Percentiles rank a stretch among this genome's conserved stretches.
These are phyloP conservation scores for Tachysurus fulvidraco DNA, from an alignment of 2,113 vertebrate species.

Conservation along the genomic window DNA sequence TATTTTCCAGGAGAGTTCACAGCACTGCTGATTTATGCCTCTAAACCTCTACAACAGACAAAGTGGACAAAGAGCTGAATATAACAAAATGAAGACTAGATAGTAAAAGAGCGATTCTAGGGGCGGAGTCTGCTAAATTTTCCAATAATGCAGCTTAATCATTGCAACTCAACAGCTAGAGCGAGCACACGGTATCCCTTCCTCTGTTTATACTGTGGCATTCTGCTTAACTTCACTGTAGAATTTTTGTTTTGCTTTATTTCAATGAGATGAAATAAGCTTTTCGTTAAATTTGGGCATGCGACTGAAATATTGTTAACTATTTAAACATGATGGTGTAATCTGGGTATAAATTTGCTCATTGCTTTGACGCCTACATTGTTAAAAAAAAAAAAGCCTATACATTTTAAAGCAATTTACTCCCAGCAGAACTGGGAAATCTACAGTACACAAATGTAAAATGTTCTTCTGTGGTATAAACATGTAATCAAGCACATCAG, in stretches of 20 bases:
- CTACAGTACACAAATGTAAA: too few relatives aligned
- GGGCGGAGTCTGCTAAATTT: neutral
- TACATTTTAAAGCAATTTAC: too few relatives aligned
- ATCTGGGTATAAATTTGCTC: neutral
- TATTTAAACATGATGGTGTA: neutral
- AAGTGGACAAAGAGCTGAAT: neutral
- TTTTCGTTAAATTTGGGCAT: neutral
- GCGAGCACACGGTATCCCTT: neutral
- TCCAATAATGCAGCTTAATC: neutral
- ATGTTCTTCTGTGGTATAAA: too few relatives aligned
- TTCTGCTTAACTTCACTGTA: neutral
- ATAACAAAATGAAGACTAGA: neutral
- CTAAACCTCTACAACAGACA: neutral
- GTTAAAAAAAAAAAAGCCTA: neutral
- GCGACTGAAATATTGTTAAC: neutral
- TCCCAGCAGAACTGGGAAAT: too few relatives aligned
- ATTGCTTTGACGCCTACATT: neutral
- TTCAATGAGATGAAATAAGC: neutral
- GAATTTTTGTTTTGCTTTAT: neutral
- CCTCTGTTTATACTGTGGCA: neutral
- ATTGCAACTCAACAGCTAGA: neutral
- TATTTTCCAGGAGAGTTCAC: neutral
- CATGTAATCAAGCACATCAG: too few relatives aligned
- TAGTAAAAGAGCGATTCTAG: neutral
- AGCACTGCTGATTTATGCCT: neutral